Base-by-base conservation (phyloP, 1,140 invertebrate species). In the Drosophila willistoni region DNA sequence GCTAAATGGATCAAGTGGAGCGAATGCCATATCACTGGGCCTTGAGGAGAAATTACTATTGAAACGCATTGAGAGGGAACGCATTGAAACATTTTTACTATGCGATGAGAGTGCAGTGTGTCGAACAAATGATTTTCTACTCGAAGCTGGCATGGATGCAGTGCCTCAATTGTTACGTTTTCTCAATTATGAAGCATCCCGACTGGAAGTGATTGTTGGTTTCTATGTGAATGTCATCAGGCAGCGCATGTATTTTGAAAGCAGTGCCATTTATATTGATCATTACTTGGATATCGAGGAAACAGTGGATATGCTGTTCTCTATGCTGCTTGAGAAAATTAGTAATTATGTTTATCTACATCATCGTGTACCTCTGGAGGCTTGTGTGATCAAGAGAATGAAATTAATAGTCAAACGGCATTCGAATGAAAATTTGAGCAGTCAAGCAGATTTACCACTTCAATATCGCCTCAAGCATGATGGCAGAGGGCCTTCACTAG, bases 261-360 rank as follows among this genome's bases (percentile, higher is more conserved):
- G 71, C 36, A 75, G 56, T 12, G 44, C 66, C 0, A 25, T 85
- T 1, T 33, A 2, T 14, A 79, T 85, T 5, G 57, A 57, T 19
- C 64, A 85, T 33, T 68, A 81, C 42, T 51, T 85, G 47, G 82
- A 85, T 39, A 81, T 85, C 36, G 79, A 57, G 1, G 74, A 75
- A 6, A 69, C 82, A 0, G 82, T 85, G 19, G 82, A 85, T 12
- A 76, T 85, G 75, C 44, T 81, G n/a, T 86, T 86, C 14, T 81
- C 75, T 13, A 63, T 78, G 33, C 29, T 85, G 25, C 34, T 85
- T 29, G 82, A 85, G 41, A 81, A 86, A 54, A 86, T 85, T 1
- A 63, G 60, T 22, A 86, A 61, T 55, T 85, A 81, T 64, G 71
- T 79, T 13, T 25, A 65, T 36, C 22, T 68, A 1, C 54, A 59